Evolutionary conservation across 2,797 vertebrate species (phyloP), one percentile per base, ranked within the genome.

Genomic region (Sciaenops ocellatus): DNA sequence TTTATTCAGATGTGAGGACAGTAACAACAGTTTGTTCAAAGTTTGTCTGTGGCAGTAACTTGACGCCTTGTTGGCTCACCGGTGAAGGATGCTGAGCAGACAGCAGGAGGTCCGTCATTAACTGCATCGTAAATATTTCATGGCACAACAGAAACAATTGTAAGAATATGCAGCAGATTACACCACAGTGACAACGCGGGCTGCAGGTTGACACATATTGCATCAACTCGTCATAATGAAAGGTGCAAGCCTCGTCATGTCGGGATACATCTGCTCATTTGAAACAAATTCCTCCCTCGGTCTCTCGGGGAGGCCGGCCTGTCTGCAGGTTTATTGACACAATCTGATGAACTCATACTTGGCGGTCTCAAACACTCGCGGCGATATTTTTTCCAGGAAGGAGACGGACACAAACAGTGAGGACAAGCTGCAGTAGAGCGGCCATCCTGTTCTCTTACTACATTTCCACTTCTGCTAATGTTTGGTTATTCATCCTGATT

Each of bases 121-220:
- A 62, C 67, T 57, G 46, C 54, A 24, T 20, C 76, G 62, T 93
- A 79, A 93, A 94, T 93, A 90, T 92, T 93, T 90, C 28, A 93
- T 86, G 61, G 6, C 38, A 54, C 4, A 18, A 57, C 54, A 69
- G 28, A 84, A 86, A 76, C 61, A 64, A 59, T 24, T 61, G 64
- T 69, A 69, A 76, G 78, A 85, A 72, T 51, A 52, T 54, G 38
- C 63, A 62, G 46, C 28, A 48, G 51, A 73, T 67, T 85, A 42
- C 62, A 60, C 34, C 34, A 38, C 34, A 38, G 34, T 38, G 34
- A 38, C 34, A 38, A 8, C 34, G 34, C 34, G 34, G 34, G 8
- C 34, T n/a, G 30, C 18, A 34, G 20, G 52, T 61, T 56, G 26
- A 28, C 38, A 51, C 41, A 1, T 57, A 68, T 72, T 84, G 60